Evolutionary conservation across 2,888 invertebrate species (phyloP), one percentile per base, ranked within the genome.

Genomic region (Octodonta nipae): DNA sequence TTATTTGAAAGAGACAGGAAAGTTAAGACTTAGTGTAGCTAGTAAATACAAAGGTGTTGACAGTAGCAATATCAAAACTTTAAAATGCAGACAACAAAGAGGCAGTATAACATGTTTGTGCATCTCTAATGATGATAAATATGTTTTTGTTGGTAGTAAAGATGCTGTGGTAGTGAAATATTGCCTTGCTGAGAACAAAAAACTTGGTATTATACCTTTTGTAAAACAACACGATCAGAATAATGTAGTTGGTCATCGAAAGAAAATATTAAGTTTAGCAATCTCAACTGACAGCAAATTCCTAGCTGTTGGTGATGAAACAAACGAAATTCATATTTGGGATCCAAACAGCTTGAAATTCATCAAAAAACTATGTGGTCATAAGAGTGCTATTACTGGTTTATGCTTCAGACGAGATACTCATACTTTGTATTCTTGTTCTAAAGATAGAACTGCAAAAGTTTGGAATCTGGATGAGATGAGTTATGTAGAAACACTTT

Each of bases 401-500:
- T 56, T 96, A 31, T 77, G 78, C 8, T 91, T 96, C 61, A 78
- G 88, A 48, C 79, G 74, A 55, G 79, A 81, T 43, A 78, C 84
- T 3, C 87, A 89, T 61, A 80, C 83, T 32, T 65, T 96, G 36
- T 95, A 81, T 55, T 80, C 85, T 0, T 75, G 75, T 3, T 77
- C 81, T 37, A 72, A 73, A 56, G 86, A 86, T 55, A 68, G 79
- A 43, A 75, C 81, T 10, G 80, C 93, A 0, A 89, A 92, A 69
- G 79, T 92, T 35, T 98, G 96, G 96, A 87, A 86, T 43, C 65
- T 95, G 33, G 87, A 89, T 64, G 93, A 96, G 60, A 85, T 92
- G 86, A 80, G 85, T 2, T 95, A 92, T 61, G 83, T 93, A 6
- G 95, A 96, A 65, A 87, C 88, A 32, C 66, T 95, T 46, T 80